Percentiles rank a stretch among this genome's conserved stretches.
Evolutionary conservation across 2,797 vertebrate species (phyloP).

Genomic region (Argya squamiceps): DNA sequence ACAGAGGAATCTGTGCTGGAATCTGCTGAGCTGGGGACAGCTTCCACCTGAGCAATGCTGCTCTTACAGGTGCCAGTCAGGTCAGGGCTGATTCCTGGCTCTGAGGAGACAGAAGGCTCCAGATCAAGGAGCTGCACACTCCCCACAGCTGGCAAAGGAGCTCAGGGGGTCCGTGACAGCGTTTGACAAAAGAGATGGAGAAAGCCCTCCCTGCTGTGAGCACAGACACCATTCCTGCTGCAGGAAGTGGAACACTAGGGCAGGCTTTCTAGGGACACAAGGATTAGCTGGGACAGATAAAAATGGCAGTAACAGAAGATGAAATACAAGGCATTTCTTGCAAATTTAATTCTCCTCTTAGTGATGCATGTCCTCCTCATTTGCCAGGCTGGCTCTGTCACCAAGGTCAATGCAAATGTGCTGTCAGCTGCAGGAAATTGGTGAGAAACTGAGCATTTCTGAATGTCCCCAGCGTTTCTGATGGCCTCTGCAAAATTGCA

Average conservation of each 20-base stretch:
- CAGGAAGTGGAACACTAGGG: conserved; percentile 6
- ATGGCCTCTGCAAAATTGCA: neutral
- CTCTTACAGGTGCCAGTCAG: neutral
- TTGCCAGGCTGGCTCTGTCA: neutral
- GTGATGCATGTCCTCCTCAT: neutral
- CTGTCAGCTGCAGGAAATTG: neutral
- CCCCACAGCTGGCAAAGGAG: neutral
- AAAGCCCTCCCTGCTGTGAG: neutral
- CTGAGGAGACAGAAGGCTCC: neutral
- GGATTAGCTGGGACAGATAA: neutral
- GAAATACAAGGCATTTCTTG: neutral
- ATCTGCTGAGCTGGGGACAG: neutral
- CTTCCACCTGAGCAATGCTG: neutral
- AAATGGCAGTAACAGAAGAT: neutral
- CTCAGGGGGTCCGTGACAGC: neutral
- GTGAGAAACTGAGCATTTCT: neutral
- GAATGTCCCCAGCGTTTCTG: neutral
- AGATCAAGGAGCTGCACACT: neutral
- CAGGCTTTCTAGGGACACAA: conserved; percentile 3
- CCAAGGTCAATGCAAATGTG: neutral
- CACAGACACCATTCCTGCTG: neutral
- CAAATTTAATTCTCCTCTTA: conserved; percentile 17
- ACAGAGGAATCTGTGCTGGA: neutral
- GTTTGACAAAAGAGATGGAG: neutral
- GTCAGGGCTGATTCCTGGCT: neutral